Conservation (phyloP, 35 echinoderm and acorn worm genomes). For the Lytechinus pictus region DNA sequence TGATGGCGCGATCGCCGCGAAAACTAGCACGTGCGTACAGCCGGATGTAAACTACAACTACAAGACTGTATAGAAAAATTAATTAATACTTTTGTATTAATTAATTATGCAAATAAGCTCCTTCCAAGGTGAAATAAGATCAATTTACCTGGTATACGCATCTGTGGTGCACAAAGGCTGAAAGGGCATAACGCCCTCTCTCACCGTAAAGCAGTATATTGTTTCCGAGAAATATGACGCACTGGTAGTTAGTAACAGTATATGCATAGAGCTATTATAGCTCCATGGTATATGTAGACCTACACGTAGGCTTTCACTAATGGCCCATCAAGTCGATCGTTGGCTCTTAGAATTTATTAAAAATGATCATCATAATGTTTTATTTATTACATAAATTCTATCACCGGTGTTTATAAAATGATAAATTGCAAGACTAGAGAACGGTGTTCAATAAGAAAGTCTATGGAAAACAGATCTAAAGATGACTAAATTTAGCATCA, state of each 20-base stretch:
- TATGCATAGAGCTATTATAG: too few relatives aligned
- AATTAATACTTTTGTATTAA: too few relatives aligned
- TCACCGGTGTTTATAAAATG: not conserved
- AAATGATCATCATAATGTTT: not conserved
- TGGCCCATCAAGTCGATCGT: not conserved
- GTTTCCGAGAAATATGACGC: slow-evolving; percentile 2
- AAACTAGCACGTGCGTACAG: too few relatives aligned
- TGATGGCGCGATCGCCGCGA: too few relatives aligned
- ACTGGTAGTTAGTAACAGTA: not conserved
- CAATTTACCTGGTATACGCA: not conserved
- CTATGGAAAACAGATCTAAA: not conserved
- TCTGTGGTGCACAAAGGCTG: not conserved
- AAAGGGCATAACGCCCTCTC: not conserved
- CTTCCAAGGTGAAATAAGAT: too few relatives aligned
- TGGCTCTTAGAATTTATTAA: not conserved
- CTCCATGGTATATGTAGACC: too few relatives aligned
- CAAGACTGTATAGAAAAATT: too few relatives aligned
- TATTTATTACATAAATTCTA: not conserved
- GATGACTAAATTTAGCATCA: not conserved
- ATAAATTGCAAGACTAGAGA: not conserved
- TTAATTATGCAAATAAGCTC: too few relatives aligned
- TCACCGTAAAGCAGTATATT: not conserved
- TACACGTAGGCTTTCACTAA: not conserved
- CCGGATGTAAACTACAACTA: too few relatives aligned
- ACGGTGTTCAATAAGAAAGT: not conserved